Conservation (phyloP, 1,140 invertebrate species). For the Daktulosphaira vitifoliae region DNA sequence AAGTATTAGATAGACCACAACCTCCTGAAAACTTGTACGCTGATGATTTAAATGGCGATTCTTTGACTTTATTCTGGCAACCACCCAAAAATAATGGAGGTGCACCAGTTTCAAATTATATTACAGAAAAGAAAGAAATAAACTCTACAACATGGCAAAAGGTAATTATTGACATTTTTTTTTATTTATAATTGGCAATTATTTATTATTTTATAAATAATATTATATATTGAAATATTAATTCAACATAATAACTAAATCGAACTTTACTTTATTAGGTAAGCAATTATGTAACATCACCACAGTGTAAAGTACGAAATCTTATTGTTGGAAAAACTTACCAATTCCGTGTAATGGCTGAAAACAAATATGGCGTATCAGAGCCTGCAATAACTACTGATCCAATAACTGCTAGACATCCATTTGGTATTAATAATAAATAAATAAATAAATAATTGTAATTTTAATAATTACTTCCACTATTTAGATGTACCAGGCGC, state of each 20-base stretch:
- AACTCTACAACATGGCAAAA: slow-evolving; percentile 75
- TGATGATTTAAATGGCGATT: slow-evolving; percentile 91
- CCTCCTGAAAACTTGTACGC: slow-evolving; percentile 79
- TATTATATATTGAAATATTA: no score
- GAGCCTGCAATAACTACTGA: slow-evolving; percentile 81
- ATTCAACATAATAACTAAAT: no score
- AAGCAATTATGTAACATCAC: slow-evolving; percentile 82
- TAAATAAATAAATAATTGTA: neutral
- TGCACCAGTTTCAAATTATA: slow-evolving; percentile 89
- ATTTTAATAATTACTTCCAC: neutral
- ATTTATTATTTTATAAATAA: neutral
- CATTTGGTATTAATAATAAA: slow-evolving; percentile 58
- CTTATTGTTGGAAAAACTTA: slow-evolving; percentile 83
- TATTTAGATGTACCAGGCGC: slow-evolving; percentile 69
- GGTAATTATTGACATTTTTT: slow-evolving; percentile 43
- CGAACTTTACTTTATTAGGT: slow-evolving; percentile 48
- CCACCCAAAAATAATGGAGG: slow-evolving; percentile 94
- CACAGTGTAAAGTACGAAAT: slow-evolving; percentile 82
- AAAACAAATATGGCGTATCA: slow-evolving; percentile 92
- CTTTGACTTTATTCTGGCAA: slow-evolving; percentile 89
- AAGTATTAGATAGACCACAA: slow-evolving; percentile 81
- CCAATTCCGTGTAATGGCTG: slow-evolving; percentile 95
- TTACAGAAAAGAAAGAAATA: slow-evolving; percentile 87
- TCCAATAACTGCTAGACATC: slow-evolving; percentile 87
- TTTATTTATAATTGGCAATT: neutral